Conservation (phyloP, 2,888 invertebrate genomes). For the Alitta virens region DNA sequence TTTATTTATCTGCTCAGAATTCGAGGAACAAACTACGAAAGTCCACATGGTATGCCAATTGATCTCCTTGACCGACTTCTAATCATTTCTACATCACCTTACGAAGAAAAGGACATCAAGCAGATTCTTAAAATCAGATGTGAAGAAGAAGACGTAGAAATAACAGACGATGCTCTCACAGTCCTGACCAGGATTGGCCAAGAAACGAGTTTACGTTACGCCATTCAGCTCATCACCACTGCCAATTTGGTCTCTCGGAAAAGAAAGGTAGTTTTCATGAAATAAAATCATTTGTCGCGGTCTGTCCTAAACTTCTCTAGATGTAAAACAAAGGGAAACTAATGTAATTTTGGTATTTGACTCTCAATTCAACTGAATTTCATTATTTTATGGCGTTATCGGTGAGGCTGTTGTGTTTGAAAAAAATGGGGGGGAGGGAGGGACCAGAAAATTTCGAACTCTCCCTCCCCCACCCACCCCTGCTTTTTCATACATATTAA, state of each 20-base stretch:
- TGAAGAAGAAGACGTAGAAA: slow-evolving; percentile 96
- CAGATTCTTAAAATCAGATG: slow-evolving; percentile 91
- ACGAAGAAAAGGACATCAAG: slow-evolving; percentile 81
- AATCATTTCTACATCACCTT: slow-evolving; percentile 87
- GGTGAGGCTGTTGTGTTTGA: too few relatives aligned
- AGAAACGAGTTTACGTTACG: slow-evolving; percentile 91
- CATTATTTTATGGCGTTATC: too few relatives aligned
- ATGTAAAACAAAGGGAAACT: too few relatives aligned
- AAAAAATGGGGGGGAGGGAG: too few relatives aligned
- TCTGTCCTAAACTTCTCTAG: too few relatives aligned
- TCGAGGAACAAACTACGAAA: slow-evolving; percentile 87
- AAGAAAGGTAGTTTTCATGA: slow-evolving; percentile 74
- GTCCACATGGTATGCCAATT: slow-evolving; percentile 96
- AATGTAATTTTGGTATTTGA: too few relatives aligned
- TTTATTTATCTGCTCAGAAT: slow-evolving; percentile 65
- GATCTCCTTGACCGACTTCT: slow-evolving; percentile 94
- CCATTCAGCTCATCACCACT: slow-evolving; percentile 95
- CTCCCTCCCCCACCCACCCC: too few relatives aligned
- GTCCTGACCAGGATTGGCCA: slow-evolving; percentile 89
- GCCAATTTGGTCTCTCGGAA: slow-evolving; percentile 90
- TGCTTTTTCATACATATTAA: too few relatives aligned
- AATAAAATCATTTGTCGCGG: too few relatives aligned
- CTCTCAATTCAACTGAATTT: too few relatives aligned
- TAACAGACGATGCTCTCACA: slow-evolving; percentile 84
- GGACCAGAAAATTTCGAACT: too few relatives aligned